Evolutionary conservation across 2,797 vertebrate species (phyloP).

Genomic region (Gallinago nigripennis): DNA sequence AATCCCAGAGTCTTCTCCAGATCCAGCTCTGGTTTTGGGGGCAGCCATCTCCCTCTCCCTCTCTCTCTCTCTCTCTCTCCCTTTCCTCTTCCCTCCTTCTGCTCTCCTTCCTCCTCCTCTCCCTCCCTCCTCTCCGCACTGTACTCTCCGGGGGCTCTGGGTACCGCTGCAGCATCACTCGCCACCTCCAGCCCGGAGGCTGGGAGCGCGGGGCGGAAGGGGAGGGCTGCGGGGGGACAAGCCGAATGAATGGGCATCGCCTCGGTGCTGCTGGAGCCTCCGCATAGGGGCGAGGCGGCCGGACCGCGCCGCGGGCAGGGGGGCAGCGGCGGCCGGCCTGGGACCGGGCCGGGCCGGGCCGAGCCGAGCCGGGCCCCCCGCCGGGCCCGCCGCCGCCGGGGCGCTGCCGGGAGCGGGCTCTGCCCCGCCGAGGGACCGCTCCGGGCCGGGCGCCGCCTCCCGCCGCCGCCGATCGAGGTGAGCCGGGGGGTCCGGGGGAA

Average conservation of each 20-base stretch:
- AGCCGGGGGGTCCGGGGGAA: background rate
- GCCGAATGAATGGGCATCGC: conserved; percentile 73
- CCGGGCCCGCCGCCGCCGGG: background rate
- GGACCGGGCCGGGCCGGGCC: background rate
- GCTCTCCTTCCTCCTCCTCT: conserved; percentile 60
- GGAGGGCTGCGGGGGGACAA: conserved; percentile 62
- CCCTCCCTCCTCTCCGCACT: conserved; percentile 65
- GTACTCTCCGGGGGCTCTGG: conserved; percentile 71
- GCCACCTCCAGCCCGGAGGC: conserved; percentile 65
- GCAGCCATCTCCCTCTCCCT: conserved; percentile 47
- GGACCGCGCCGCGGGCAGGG: conserved; percentile 33
- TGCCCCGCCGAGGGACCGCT: background rate
- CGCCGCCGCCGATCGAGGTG: background rate
- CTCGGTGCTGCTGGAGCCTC: conserved; percentile 64
- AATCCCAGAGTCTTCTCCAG: conserved; percentile 63
- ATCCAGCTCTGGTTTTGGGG: conserved; percentile 75
- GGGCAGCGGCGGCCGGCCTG: conserved; percentile 14
- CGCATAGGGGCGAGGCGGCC: conserved; percentile 59
- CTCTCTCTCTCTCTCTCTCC: background rate
- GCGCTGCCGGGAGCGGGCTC: background rate
- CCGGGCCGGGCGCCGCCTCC: background rate
- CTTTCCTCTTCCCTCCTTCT: conserved; percentile 63
- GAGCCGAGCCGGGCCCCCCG: background rate
- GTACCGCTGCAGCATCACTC: conserved; percentile 73
- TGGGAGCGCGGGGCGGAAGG: conserved; percentile 65